Conservation (phyloP, 2,797 vertebrate genomes). For the Neostethus bicornis region DNA sequence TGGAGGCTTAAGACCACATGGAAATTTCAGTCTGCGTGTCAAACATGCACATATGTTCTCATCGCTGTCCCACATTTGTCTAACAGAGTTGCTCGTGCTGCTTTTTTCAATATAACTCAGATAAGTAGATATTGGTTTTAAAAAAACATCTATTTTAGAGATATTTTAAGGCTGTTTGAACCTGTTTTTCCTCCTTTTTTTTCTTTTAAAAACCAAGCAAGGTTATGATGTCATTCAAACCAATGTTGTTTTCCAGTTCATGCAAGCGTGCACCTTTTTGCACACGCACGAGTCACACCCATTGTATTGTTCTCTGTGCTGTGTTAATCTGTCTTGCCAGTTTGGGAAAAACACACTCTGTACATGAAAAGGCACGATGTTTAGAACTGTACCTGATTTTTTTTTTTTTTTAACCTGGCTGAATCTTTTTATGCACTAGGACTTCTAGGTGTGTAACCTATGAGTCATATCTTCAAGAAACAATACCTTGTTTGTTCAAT, state of each 20-base stretch:
- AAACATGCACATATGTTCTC: slow-evolving; percentile 58
- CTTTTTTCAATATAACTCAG: slow-evolving; percentile 26
- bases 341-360: slow-evolving; percentile 4
- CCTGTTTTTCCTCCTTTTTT: slow-evolving; percentile 20
- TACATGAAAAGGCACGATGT: slow-evolving; percentile 12
- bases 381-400: slow-evolving; percentile 25
- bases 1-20: slow-evolving; percentile 27
- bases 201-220: slow-evolving; percentile 49
- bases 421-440: slow-evolving; percentile 23
- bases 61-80: slow-evolving; percentile 9
- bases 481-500: slow-evolving; percentile 67
- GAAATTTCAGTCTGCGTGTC: slow-evolving; percentile 30
- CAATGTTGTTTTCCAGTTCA: slow-evolving; percentile 38
- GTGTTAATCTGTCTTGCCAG: slow-evolving; percentile 25
- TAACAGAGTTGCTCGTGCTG: slow-evolving; percentile 7
- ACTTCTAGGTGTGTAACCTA: slow-evolving; percentile 38
- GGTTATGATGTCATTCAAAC: slow-evolving; percentile 43
- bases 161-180: slow-evolving; percentile 34
- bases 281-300: slow-evolving; percentile 34
- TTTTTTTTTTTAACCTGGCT: not conserved
- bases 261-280: slow-evolving; percentile 8
- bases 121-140: too few species aligned
- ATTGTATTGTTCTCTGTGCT: slow-evolving; percentile 25
- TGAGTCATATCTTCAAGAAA: slow-evolving; percentile 61
- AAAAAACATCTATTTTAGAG: slow-evolving; percentile 18